A percentile compares a stretch with the other conserved stretches of the same genome.
Evolutionary conservation across 2,888 invertebrate genomes (phyloP).

Genomic region (Unio delphinus): DNA sequence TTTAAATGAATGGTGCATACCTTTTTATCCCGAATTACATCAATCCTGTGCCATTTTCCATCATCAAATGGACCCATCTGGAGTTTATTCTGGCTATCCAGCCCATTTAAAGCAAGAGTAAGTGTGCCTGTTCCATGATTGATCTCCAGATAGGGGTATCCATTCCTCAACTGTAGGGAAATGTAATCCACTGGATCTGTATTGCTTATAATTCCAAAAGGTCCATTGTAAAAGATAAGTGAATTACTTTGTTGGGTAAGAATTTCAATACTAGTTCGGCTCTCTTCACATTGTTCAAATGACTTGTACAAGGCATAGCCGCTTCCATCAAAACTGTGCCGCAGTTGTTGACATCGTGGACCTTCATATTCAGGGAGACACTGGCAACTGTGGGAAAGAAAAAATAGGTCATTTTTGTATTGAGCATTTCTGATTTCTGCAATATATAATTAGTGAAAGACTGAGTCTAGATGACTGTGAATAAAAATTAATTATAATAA

Average conservation of each 20-base stretch:
- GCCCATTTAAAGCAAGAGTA: slow-evolving; percentile 82
- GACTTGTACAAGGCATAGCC: slow-evolving; percentile 99
- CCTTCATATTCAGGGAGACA: slow-evolving; percentile 95
- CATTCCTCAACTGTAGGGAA: slow-evolving; percentile 91
- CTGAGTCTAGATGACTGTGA: no score
- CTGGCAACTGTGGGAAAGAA: slow-evolving; percentile 78
- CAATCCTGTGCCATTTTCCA: slow-evolving; percentile 97
- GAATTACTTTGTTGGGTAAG: slow-evolving; percentile 91
- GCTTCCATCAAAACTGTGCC: slow-evolving; percentile 90
- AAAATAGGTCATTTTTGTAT: no score
- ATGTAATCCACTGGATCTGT: slow-evolving; percentile 82
- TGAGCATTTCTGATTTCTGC: no score
- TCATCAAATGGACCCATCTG: slow-evolving; percentile 80
- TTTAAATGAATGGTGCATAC: slow-evolving; percentile 29
- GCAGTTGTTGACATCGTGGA: slow-evolving; percentile 94
- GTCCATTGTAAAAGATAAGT: slow-evolving; percentile 95
- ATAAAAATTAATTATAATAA: no score
- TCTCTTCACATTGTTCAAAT: slow-evolving; percentile 85
- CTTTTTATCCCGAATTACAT: slow-evolving; percentile 79
- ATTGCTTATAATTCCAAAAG: slow-evolving; percentile 68
- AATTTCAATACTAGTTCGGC: slow-evolving; percentile 96
- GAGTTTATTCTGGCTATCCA: slow-evolving; percentile 25
- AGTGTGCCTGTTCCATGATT: slow-evolving; percentile 92
- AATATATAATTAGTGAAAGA: no score
- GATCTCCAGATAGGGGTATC: slow-evolving; percentile 89